Evolutionary conservation across 2,888 invertebrate species (phyloP), one percentile per base, ranked within the genome.

Genomic region (Nebria salina): DNA sequence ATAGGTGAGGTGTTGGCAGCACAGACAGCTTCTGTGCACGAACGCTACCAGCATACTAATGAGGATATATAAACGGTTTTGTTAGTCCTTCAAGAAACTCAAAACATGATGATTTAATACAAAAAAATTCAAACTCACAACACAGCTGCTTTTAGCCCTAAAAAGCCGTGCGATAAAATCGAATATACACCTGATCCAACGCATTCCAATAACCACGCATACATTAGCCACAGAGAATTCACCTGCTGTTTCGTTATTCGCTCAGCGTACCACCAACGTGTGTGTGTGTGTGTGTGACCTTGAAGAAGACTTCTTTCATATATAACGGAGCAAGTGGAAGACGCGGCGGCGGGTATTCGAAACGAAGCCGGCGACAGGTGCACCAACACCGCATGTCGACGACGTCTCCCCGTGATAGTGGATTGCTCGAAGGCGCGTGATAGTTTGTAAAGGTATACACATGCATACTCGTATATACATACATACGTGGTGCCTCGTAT

Each of bases 31-130:
- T 26, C 70, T 34, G 70, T 70, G 70, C 70, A 70, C 70, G 70
- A 70, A 26, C 25, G 70, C 70, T 70, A 70, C 26, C 34, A 11
- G 70, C 70, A 70, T 70, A 34, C 70, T 70, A 70, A 70, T 70
- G 70, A 70, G 70, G 8, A 54, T 13, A 54, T 34, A 34, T 34
- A 34, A 34, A 34, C 34, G 77, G 34, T 34, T 65, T 65, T 65
- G 13, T 65, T 65, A 65, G 13, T 65, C 15, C 15, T 77, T 66
- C 68, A 70, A 34, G 34, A 34, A 5, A 34, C 34, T 34, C 34
- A 34, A 34, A 34, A 34, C 34, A 54, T 54, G 54, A 8, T 54
- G 2, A 54, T 54, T 54, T 54, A 11, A 54, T 54, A 54, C 6
- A 54, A 4, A 34, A 34, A 34, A 34, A 34, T 34, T 34, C 4